A percentile compares a stretch with the other conserved stretches of the same genome.
phyloP scores from a whole-genome alignment of 2,797 vertebrate genomes.

The Lagocephalus sceleratus region DNA sequence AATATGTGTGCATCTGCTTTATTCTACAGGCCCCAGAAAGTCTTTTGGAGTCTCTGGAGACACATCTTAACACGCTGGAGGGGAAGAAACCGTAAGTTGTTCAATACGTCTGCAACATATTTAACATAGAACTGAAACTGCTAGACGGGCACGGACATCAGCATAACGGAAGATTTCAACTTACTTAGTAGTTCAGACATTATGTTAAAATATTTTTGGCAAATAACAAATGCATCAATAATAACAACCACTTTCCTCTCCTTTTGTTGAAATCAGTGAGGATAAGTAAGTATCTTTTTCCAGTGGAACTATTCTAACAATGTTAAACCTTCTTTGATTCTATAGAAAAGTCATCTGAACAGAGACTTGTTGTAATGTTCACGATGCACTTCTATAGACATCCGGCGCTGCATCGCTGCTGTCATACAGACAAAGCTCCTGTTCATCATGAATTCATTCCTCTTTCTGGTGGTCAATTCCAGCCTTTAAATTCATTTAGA shows the following conservation, averaged over 20 bases:
- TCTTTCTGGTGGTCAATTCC: background rate
- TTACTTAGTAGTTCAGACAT: too few relatives aligned
- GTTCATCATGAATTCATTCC: background rate
- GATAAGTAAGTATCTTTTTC: conserved; percentile 67
- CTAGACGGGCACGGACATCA: too few relatives aligned
- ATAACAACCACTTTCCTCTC: conserved; percentile 41
- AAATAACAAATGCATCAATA: too few relatives aligned
- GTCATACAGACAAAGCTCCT: conserved; percentile 1
- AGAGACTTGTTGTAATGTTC: conserved; percentile 8
- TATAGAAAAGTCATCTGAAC: conserved; percentile 47
- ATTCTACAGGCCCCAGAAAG: conserved; percentile 92
- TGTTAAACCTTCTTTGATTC: conserved; percentile 1
- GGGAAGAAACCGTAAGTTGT: conserved; percentile 91
- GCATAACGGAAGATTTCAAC: too few relatives aligned
- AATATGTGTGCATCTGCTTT: conserved; percentile 7
- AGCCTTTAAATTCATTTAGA: conserved; percentile 16
- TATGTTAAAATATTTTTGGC: too few relatives aligned
- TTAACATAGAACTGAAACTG: background rate
- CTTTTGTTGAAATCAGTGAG: conserved; percentile 56
- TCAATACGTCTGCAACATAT: background rate
- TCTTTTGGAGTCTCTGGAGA: conserved; percentile 96
- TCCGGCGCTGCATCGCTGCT: background rate
- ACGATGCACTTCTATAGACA: conserved; percentile 37
- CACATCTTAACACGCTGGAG: conserved; percentile 97
- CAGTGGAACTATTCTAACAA: conserved; percentile 1